Evolutionary conservation across 2,888 invertebrate genomes (phyloP).

Genomic region (Leptinotarsa haldemani): DNA sequence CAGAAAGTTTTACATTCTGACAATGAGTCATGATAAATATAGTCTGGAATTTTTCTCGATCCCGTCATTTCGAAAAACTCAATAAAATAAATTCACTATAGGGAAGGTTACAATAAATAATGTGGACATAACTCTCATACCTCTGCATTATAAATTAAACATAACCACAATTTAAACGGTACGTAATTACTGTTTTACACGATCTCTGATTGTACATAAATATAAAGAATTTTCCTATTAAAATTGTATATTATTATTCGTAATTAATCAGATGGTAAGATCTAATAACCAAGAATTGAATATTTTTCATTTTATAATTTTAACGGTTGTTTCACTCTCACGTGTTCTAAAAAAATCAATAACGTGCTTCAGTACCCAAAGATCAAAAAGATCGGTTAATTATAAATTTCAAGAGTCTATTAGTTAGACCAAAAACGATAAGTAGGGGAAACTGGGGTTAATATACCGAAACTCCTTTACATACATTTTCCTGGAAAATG

Average conservation of each 20-base stretch:
- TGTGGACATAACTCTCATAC: slow-evolving; percentile 36
- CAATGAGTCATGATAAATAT: background rate
- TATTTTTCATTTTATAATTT: slow-evolving; percentile 42
- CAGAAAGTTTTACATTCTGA: too few relatives aligned
- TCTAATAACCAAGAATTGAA: slow-evolving; percentile 47
- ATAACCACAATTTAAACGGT: slow-evolving; percentile 38
- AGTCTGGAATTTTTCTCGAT: background rate
- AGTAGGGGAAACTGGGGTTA: slow-evolving; percentile 5
- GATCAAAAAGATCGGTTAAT: slow-evolving; percentile 47
- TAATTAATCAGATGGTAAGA: slow-evolving; percentile 50
- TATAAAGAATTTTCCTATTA: slow-evolving; percentile 44
- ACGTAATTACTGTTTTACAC: slow-evolving; percentile 41
- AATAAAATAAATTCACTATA: slow-evolving; percentile 27
- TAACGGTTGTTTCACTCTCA: slow-evolving; percentile 47
- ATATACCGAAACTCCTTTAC: background rate
- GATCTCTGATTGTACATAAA: slow-evolving; percentile 39
- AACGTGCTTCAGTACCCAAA: slow-evolving; percentile 50
- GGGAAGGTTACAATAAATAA: slow-evolving; percentile 40
- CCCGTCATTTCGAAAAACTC: slow-evolving; percentile 19
- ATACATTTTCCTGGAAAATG: too few relatives aligned
- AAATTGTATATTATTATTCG: slow-evolving; percentile 47
- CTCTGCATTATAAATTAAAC: slow-evolving; percentile 38
- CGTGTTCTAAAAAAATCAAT: slow-evolving; percentile 52
- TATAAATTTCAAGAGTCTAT: slow-evolving; percentile 43
- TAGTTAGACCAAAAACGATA: slow-evolving; percentile 24